These are phyloP conservation scores for Lucilia sericata DNA, from an alignment of 1,140 invertebrate genomes.

Conservation along the genomic window DNA sequence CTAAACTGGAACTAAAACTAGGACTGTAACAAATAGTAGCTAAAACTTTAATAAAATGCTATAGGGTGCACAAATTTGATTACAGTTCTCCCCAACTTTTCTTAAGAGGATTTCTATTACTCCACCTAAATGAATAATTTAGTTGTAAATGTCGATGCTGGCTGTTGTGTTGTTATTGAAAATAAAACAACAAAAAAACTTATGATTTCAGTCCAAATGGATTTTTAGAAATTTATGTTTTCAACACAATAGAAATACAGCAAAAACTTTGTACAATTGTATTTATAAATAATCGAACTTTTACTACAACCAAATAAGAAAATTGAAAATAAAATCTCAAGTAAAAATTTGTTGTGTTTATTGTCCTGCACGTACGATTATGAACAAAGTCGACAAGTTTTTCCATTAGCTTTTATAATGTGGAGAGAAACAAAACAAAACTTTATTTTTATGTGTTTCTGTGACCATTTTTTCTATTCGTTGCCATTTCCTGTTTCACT, in stretches of 20 bases:
- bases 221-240: not conserved
- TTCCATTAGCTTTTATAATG: not conserved
- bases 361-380: slow-evolving; percentile 4
- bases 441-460: too few species aligned
- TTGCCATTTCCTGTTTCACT: too few species aligned
- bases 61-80: not conserved
- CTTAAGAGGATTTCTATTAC: not conserved
- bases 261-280: not conserved
- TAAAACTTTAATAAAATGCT: too few species aligned
- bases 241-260: not conserved
- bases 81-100: not conserved
- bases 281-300: not conserved
- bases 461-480: too few species aligned
- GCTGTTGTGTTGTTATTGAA: not conserved
- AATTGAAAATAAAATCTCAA: not conserved
- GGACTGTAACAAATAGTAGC: too few species aligned
- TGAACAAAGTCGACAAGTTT: not conserved
- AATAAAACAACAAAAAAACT: not conserved
- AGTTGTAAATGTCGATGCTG: not conserved
- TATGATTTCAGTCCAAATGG: not conserved
- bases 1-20: too few species aligned
- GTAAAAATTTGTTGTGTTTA: slow-evolving; percentile 2
- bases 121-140: not conserved
- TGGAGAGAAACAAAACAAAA: too few species aligned
- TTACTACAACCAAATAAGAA: not conserved